These are phyloP conservation scores for Indri indri DNA, from an alignment of 2,113 vertebrate species.

Conservation along the genomic window DNA sequence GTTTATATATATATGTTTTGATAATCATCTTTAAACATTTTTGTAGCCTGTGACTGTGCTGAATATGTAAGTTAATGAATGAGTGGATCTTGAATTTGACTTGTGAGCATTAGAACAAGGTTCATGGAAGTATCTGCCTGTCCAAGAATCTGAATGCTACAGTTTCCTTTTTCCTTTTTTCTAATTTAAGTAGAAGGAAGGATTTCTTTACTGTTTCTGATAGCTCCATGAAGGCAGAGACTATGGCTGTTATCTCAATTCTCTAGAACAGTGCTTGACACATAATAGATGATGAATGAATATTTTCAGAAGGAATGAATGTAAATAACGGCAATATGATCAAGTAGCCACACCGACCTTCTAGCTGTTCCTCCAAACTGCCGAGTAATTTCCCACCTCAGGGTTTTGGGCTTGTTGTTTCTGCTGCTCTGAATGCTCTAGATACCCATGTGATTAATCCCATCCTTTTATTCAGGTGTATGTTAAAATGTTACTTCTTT, in stretches of 20 bases:
- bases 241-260: neutral
- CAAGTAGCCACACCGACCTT: neutral
- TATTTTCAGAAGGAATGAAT: conserved; percentile 29
- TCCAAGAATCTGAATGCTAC: neutral
- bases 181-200: neutral
- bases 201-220: neutral
- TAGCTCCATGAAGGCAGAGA: neutral
- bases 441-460: neutral
- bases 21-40: conserved; percentile 38
- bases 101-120: neutral
- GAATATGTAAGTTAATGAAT: conserved; percentile 15
- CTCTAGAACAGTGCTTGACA: conserved; percentile 1
- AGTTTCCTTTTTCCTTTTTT: neutral
- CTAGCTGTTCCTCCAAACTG: neutral
- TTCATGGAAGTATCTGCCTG: neutral
- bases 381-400: neutral
- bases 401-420: conserved; percentile 10
- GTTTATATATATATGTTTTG: neutral
- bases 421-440: neutral
- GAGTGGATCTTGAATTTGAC: neutral
- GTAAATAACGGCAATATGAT: conserved; percentile 43
- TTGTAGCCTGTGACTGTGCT: neutral
- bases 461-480: conserved; percentile 1
- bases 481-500: conserved; percentile 7
- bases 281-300: neutral